phyloP scores from a whole-genome alignment of 2,888 invertebrate genomes.

The Folsomia manolachei region DNA sequence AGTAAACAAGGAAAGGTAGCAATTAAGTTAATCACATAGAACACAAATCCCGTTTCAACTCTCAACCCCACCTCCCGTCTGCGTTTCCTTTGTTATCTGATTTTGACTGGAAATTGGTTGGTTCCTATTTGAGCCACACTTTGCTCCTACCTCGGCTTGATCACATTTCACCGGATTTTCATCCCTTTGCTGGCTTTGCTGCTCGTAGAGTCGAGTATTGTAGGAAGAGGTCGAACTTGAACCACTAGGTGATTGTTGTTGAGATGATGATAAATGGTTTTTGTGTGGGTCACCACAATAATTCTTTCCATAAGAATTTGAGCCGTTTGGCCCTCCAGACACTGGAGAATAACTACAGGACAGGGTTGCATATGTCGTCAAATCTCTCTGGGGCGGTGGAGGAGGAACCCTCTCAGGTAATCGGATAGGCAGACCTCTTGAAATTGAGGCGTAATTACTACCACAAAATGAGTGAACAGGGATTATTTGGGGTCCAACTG shows the following conservation, averaged over 20 bases:
- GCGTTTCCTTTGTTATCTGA: conserved; percentile 19
- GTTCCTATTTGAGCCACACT: too few relatives aligned
- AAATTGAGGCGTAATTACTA: conserved; percentile 7
- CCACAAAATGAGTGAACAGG: conserved; percentile 17
- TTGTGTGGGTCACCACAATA: too few relatives aligned
- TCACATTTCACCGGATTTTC: background rate
- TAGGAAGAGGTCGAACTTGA: background rate
- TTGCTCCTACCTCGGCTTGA: background rate
- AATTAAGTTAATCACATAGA: conserved; percentile 10
- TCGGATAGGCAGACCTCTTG: background rate
- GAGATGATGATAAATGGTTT: background rate
- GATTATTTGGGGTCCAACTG: conserved; percentile 1
- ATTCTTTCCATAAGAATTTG: too few relatives aligned
- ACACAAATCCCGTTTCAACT: background rate
- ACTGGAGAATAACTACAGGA: conserved; percentile 10
- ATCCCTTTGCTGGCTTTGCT: background rate
- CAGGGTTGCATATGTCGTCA: conserved; percentile 1
- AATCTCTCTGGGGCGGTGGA: background rate
- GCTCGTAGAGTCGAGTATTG: background rate
- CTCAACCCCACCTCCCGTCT: conserved; percentile 11
- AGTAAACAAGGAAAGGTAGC: conserved; percentile 1
- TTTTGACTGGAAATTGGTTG: conserved; percentile 8
- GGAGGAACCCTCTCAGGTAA: background rate
- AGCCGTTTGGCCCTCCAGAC: background rate
- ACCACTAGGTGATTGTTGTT: background rate